Base-by-base conservation (phyloP, 2,113 vertebrate species). In the Myocastor coypus region DNA sequence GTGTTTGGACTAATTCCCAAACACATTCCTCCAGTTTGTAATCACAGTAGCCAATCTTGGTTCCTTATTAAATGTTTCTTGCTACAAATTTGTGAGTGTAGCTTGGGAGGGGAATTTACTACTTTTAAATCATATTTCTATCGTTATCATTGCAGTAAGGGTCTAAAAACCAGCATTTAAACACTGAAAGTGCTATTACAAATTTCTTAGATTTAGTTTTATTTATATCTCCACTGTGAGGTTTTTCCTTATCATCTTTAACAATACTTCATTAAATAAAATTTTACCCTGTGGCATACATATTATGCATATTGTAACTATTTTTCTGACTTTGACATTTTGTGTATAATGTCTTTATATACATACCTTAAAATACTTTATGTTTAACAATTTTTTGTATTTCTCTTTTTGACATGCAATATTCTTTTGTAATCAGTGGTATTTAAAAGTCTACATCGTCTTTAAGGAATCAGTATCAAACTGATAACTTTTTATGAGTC, bases 91-190 rank as follows among this genome's bases (percentile, higher is more conserved):
- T 73, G 30, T 20, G 6, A 78, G 1, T 64, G 83, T 80, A 94
- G 17, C 61, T 30, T 94, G 61, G 28, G 17, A 83, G 14, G 69
- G 81, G 52, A 3, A 80, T 32, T 87, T 87, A 63, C 64, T 57
- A 24, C 96, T 87, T 75, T 94, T 46, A 61, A 93, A 83, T 68
- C 5, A 28, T 63, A 57, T 87, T 87, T 80, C 42, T 84, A 66
- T 32, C 20, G 42, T 78, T 66, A 52, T 80, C 11, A 77, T 1
- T 92, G 4, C 34, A 92, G 37, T 37, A 83, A 78, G 3, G 17
- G 81, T 82, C 73, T 90, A 16, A 42, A 80, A 89, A 10, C 32
- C 63, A 28, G 28, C 42, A 80, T 30, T 57, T 80, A 83, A 34
- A 1, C 13, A 84, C 68, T 73, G 93, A 78, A 40, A 90, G 26